Evolutionary conservation across 2,113 vertebrate genomes (phyloP).

Genomic region (Thinocorus orbignyianus): DNA sequence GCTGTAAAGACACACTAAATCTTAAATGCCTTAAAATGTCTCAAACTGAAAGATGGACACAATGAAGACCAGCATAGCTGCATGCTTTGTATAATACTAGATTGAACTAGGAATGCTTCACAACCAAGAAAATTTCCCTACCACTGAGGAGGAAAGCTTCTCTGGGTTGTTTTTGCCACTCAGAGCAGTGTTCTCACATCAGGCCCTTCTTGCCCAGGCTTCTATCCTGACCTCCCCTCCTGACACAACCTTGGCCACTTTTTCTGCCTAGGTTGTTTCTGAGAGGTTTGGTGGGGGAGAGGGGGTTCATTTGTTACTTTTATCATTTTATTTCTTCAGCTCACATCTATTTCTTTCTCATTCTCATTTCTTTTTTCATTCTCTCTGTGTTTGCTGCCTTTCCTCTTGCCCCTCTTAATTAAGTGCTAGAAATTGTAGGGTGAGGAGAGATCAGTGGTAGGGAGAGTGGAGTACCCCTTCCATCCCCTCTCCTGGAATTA

Average conservation of each 20-base stretch:
- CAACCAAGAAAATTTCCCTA: neutral
- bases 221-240: neutral
- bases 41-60: neutral
- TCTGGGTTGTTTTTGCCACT: neutral
- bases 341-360: neutral
- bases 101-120: neutral
- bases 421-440: neutral
- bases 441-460: neutral
- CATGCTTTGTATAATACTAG: neutral
- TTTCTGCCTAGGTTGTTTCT: neutral
- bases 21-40: neutral
- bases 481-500: neutral
- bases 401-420: neutral
- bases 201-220: neutral
- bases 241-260: neutral
- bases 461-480: neutral
- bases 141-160: neutral
- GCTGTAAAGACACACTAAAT: neutral
- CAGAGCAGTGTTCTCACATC: neutral
- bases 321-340: neutral
- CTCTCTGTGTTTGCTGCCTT: neutral
- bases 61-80: fast-evolving
- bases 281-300: neutral
- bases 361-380: neutral
- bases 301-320: neutral